Evolutionary conservation across 2,797 vertebrate genomes (phyloP).

Genomic region (Melanotaenia pygmaea): DNA sequence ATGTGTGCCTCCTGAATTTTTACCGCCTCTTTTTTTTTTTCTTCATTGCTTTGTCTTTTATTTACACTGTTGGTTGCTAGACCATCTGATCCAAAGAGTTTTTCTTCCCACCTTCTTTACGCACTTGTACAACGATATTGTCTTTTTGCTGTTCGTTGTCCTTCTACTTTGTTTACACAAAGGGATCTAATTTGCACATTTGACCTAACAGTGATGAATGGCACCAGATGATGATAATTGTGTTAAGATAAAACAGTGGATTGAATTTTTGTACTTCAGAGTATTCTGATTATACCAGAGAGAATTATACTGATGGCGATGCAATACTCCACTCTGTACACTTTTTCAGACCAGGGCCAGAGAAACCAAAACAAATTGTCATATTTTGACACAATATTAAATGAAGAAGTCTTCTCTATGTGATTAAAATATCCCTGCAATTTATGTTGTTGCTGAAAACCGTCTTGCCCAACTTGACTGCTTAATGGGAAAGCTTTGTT

Average conservation of each 20-base stretch:
- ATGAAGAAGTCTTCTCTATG: neutral
- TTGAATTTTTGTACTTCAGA: constrained; percentile 8
- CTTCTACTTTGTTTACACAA: constrained; percentile 7
- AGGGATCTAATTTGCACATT: constrained; percentile 21
- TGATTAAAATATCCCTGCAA: neutral
- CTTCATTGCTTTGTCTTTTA: neutral
- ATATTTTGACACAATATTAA: constrained; percentile 6
- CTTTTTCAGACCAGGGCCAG: neutral
- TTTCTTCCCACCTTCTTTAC: constrained; percentile 11
- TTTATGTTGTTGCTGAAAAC: constrained; percentile 4
- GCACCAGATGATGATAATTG: constrained; percentile 16
- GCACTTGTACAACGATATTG: neutral
- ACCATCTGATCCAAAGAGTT: constrained; percentile 27
- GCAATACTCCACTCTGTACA: neutral
- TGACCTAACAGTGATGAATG: constrained; percentile 18
- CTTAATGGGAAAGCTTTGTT: constrained; percentile 8
- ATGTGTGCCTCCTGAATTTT: neutral
- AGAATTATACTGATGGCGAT: neutral
- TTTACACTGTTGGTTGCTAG: constrained; percentile 12
- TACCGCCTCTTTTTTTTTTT: neutral
- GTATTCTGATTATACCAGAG: constrained; percentile 7
- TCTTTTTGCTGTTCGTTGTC: neutral
- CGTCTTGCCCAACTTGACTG: neutral
- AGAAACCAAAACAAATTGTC: constrained; percentile 10
- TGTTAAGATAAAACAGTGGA: neutral